Conservation (phyloP, 1,140 invertebrate species). For the Leptestheria dahalacensis region DNA sequence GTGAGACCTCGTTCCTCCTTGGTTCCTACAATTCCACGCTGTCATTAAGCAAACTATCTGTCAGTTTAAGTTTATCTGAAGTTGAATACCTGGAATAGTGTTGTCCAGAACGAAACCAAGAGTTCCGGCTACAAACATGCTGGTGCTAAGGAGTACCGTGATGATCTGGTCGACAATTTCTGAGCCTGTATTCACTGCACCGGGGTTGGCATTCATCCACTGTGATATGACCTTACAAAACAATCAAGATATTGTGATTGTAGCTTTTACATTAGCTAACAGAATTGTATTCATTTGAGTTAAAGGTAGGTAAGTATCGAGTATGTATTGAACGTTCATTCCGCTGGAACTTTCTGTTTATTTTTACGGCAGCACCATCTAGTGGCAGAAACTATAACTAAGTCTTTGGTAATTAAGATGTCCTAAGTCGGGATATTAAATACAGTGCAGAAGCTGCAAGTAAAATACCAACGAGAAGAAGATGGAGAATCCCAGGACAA, state of each 20-base stretch:
- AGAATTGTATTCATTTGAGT: neutral
- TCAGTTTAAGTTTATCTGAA: neutral
- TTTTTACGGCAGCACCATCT: no score
- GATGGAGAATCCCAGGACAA: slow-evolving; percentile 73
- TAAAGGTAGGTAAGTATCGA: neutral
- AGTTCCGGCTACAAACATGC: slow-evolving; percentile 66
- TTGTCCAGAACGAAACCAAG: slow-evolving; percentile 69
- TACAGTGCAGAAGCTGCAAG: neutral
- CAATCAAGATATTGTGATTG: no score
- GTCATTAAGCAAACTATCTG: neutral
- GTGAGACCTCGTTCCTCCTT: slow-evolving; percentile 22
- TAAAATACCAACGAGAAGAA: slow-evolving; percentile 56
- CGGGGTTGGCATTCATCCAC: slow-evolving; percentile 51
- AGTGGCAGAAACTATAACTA: no score
- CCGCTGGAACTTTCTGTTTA: neutral
- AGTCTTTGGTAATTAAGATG: neutral
- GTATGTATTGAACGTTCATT: neutral
- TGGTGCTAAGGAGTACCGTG: slow-evolving; percentile 62
- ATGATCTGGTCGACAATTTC: slow-evolving; percentile 55
- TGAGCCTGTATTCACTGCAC: slow-evolving; percentile 49
- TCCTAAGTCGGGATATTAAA: slow-evolving; percentile 2
- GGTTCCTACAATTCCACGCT: slow-evolving; percentile 19
- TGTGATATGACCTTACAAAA: slow-evolving; percentile 54
- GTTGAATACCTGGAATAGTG: slow-evolving; percentile 54
- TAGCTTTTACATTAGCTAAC: no score